phyloP scores from a whole-genome alignment of 2,888 invertebrate genomes.

The Troides oblongomaculatus region DNA sequence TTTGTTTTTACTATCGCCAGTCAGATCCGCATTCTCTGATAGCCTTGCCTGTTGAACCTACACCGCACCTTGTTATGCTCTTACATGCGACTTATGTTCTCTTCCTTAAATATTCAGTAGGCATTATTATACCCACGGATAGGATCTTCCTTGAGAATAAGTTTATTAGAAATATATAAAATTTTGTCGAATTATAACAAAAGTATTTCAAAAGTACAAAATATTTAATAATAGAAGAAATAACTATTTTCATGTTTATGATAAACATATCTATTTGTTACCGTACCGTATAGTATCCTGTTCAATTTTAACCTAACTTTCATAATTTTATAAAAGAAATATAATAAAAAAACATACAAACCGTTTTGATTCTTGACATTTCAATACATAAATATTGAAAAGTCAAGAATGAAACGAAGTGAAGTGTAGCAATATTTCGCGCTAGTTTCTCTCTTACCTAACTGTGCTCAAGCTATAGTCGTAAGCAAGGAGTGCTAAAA shows the following conservation, averaged over 20 bases:
- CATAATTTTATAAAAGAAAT: not conserved
- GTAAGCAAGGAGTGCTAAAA: conserved; percentile 41
- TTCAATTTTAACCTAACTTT: not conserved
- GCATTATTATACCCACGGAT: not conserved
- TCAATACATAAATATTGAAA: not conserved
- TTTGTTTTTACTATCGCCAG: conserved; percentile 27
- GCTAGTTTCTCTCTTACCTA: conserved; percentile 68
- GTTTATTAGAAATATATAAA: not conserved
- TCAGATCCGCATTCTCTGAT: conserved; percentile 29
- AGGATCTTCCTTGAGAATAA: not conserved
- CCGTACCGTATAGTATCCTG: not conserved
- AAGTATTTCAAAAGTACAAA: not conserved
- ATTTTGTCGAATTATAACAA: not conserved
- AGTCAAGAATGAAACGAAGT: conserved; percentile 36
- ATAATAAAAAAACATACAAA: not conserved
- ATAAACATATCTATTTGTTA: no score
- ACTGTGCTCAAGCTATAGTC: conserved; percentile 48
- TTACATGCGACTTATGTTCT: not conserved
- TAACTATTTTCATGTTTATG: not conserved
- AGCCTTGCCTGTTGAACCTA: conserved; percentile 29
- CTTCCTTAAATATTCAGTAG: not conserved
- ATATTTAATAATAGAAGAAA: not conserved
- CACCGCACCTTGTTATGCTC: conserved; percentile 19
- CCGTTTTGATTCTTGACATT: not conserved
- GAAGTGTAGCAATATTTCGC: conserved; percentile 51